These are phyloP conservation scores for Leptura quadrifasciata DNA, from an alignment of 2,888 invertebrate genomes.

Conservation along the genomic window DNA sequence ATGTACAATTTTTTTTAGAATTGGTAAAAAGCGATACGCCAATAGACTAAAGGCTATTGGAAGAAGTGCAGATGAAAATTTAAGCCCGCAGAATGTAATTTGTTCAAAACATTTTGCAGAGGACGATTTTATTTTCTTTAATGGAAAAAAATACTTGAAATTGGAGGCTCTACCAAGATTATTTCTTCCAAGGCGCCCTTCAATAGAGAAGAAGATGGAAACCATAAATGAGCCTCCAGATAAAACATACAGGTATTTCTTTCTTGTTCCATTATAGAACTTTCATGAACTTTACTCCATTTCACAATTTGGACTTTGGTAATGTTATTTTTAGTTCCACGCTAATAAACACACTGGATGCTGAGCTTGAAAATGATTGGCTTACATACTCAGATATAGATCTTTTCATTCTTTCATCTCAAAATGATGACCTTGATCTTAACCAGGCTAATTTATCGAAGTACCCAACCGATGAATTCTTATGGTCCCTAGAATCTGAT, in stretches of 20 bases:
- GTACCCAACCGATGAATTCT: slow-evolving; percentile 32
- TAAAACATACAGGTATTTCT: slow-evolving; percentile 1
- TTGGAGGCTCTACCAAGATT: slow-evolving; percentile 34
- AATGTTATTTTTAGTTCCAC: slow-evolving; percentile 23
- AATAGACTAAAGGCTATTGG: slow-evolving; percentile 36
- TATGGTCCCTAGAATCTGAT: slow-evolving; percentile 24
- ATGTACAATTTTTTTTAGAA: slow-evolving; percentile 6
- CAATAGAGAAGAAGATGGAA: slow-evolving; percentile 11
- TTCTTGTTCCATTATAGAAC: not conserved
- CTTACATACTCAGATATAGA: slow-evolving; percentile 19
- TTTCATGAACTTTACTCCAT: not conserved
- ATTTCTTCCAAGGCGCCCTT: slow-evolving; percentile 24
- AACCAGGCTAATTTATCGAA: slow-evolving; percentile 27
- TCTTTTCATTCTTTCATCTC: slow-evolving; percentile 8
- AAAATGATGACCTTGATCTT: slow-evolving; percentile 26
- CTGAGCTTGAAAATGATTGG: slow-evolving; percentile 16
- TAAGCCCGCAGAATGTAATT: slow-evolving; percentile 37
- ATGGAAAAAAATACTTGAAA: slow-evolving; percentile 37
- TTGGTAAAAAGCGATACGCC: slow-evolving; percentile 34
- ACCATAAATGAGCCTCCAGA: not conserved
- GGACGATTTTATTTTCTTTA: slow-evolving; percentile 33
- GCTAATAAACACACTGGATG: not conserved
- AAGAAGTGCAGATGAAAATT: slow-evolving; percentile 34
- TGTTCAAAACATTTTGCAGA: slow-evolving; percentile 34
- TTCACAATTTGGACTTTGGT: not conserved